Base-by-base conservation (phyloP, 2,113 vertebrate genomes). In the Centrocercus urophasianus region DNA sequence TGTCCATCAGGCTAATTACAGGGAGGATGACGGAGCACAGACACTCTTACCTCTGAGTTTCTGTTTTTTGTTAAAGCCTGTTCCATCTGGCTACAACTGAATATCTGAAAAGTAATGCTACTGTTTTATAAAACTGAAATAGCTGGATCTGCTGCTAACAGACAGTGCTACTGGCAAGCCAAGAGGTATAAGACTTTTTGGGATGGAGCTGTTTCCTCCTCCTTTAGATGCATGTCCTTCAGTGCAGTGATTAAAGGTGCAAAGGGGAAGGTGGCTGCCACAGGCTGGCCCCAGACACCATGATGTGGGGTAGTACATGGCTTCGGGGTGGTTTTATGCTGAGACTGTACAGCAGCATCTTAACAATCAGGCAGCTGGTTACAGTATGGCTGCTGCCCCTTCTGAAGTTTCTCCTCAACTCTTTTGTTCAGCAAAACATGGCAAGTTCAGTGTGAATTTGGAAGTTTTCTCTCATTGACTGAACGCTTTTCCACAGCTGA, bases 1-100 rank as follows among this genome's bases (percentile, higher is more conserved):
- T 84, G 70, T 71, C 36, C 72, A 71, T 81, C 63, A 74, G 63
- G 65, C 69, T 82, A 91, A 93, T 76, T 92, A 84, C 77, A 80
- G 79, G 70, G 38, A 9, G 72, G 50, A 64, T 76, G 50, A 84
- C 25, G 67, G 47, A 93, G 45, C 59, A 63, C n/a, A 64, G 40
- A 2, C 36, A 75, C 70, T 88, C 64, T 88, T 60, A 79, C 32
- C 25, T 83, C 47, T 71, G 72, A 24, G 20, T 42, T 88, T 13
- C 40, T 91, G 45, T 59, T 81, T 88, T 59, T 83, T 48, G 45
- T 88, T 93, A 77, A 88, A 86, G 64, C 52, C 14, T 84, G 13
- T 32, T 95, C 13, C 24, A 54, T 72, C 42, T 74, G 57, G 69
- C 43, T 28, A n/a, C 21, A 43, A 16, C 36, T 11, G 32, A 73